These are phyloP conservation scores for Callyntrura guangdongensis DNA, from an alignment of 2,888 invertebrate species.

Conservation along the genomic window DNA sequence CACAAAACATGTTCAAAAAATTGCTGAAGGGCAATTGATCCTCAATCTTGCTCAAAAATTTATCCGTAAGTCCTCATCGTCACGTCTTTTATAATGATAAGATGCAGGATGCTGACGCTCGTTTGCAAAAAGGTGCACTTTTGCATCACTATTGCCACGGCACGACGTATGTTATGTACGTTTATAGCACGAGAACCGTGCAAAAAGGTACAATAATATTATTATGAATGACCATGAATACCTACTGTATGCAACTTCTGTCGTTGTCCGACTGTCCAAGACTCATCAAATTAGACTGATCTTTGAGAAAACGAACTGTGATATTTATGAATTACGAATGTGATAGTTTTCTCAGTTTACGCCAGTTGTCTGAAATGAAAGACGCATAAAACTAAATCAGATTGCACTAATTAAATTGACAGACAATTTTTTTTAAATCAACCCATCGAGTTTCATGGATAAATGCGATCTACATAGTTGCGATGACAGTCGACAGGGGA, in stretches of 20 bases:
- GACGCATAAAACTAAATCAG: no score
- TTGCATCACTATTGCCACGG: background rate
- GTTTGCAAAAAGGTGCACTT: background rate
- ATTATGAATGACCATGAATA: conserved; percentile 6
- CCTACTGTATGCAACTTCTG: background rate
- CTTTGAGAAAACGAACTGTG: no score
- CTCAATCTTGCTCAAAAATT: background rate
- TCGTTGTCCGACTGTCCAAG: no score
- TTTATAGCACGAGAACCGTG: conserved; percentile 7
- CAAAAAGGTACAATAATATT: background rate
- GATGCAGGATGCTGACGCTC: background rate
- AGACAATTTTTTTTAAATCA: no score
- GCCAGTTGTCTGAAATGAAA: no score
- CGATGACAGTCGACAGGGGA: no score
- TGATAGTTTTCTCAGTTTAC: no score
- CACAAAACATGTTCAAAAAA: conserved; percentile 7
- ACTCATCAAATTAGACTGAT: no score
- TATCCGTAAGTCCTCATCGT: background rate
- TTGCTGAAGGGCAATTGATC: background rate
- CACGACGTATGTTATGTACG: background rate
- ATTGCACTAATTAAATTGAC: no score
- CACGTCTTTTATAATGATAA: conserved; percentile 1
- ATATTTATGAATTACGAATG: no score
- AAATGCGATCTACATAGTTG: no score
- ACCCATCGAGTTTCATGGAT: no score